Evolutionary conservation across 2,113 vertebrate species (phyloP).

Genomic region (Piprites chloris): DNA sequence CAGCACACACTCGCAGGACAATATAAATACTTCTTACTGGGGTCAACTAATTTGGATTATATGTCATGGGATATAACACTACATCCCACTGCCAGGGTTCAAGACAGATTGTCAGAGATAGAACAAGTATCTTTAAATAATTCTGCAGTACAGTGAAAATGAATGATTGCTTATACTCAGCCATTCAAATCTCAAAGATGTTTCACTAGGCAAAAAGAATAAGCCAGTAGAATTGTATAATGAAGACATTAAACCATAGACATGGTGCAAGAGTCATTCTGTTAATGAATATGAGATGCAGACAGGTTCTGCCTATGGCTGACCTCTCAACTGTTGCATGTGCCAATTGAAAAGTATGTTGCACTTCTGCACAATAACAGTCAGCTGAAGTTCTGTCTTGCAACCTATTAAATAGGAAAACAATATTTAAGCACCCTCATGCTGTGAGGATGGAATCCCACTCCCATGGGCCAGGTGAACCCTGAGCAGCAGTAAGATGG

Average conservation of each 20-base stretch:
- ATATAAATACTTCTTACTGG: neutral
- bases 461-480: neutral
- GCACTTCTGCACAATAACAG: neutral
- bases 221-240: neutral
- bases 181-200: neutral
- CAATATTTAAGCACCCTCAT: neutral
- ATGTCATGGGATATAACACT: neutral
- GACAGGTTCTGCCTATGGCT: neutral
- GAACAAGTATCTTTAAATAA: neutral
- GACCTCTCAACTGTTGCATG: neutral
- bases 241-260: neutral
- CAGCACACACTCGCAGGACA: neutral
- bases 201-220: neutral
- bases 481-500: neutral
- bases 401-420: neutral
- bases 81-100: neutral
- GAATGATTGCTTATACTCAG: neutral
- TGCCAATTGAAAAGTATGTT: neutral
- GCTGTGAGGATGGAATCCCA: neutral
- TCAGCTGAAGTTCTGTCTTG: neutral
- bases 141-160: neutral
- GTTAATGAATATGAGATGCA: neutral
- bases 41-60: neutral
- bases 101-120: neutral
- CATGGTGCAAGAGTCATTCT: neutral